Percentiles rank a stretch among this genome's conserved stretches.
Conservation (phyloP, 1,140 invertebrate species). For the Drosophila burlai region DNA sequence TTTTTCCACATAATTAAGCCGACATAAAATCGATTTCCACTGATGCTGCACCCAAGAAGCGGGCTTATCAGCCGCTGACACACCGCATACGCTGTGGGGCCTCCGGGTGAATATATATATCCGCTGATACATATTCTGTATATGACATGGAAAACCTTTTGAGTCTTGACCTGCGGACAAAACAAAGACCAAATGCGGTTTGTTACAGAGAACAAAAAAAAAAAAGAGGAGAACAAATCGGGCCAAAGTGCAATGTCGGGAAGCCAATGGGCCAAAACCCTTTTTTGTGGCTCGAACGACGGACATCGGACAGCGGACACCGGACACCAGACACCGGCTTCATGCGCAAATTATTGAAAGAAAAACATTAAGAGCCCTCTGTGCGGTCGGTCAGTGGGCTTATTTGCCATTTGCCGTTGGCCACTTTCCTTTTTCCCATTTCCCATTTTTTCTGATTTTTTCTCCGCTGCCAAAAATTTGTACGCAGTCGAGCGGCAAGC, state of each 20-base stretch:
- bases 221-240: neutral
- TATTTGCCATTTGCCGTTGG: constrained; percentile 46
- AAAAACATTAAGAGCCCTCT: constrained; percentile 61
- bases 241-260: constrained; percentile 42
- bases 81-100: neutral
- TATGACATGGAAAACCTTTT: constrained; percentile 46
- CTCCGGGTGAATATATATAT: neutral
- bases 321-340: neutral
- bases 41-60: constrained; percentile 27
- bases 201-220: neutral
- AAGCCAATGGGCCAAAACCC: constrained; percentile 35
- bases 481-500: constrained; percentile 23
- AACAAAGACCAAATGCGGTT: constrained; percentile 9
- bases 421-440: constrained; percentile 24
- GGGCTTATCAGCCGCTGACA: constrained; percentile 25
- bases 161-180: constrained; percentile 43
- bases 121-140: neutral
- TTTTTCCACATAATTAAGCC: constrained; percentile 40
- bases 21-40: constrained; percentile 42
- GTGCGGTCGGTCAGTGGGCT: constrained; percentile 63
- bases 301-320: neutral
- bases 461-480: constrained; percentile 21
- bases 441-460: neutral
- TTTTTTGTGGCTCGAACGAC: constrained; percentile 9
- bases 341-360: constrained; percentile 68